Evolutionary conservation across 2,888 invertebrate species (phyloP), one percentile per base, ranked within the genome.

Genomic region (Neoascia interrupta): DNA sequence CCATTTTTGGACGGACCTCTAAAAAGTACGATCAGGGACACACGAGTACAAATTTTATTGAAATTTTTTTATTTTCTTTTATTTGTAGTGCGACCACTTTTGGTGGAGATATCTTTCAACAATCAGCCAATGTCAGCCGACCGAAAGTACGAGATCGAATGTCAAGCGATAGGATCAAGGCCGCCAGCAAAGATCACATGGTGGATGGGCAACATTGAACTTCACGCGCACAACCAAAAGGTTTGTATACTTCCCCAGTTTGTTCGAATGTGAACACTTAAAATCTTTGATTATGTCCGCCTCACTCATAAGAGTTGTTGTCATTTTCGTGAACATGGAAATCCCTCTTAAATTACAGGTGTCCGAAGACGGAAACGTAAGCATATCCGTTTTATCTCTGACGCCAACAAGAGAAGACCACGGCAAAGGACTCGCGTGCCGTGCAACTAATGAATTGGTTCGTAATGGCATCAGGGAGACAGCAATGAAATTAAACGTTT

Each of bases 101-200:
- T 92, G 69, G 96, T 96, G 81, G 93, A 93, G 86, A 95, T 96
- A 83, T 87, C 95, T 80, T 93, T 93, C 82, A 92, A 94, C 85
- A 94, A 95, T 85, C 94, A 95, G 84, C 95, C 96, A 0, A 90
- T 97, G 73, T 95, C 96, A 28, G 95, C 96, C 0, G 95, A 94
- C 80, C 91, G 95, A 84, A 92, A 92, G 85, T 95, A 96, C 81
- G 94, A 95, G 85, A 91, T 97, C 82, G 93, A 93, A 31, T 97
- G 97, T 86, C 93, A 94, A 86, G 93, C 95, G 0, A 92, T 93
- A 47, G 97, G 97, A 0, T 96, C 97, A 2, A 90, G 95, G 79
- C 96, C 97, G 0, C 94, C 96, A 0, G 96, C 96, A 0, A 91
- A 93, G 84, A 93, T 97, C 79, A 92, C 94, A 0, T 97, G 97